Evolutionary conservation across 2,888 invertebrate genomes (phyloP), one percentile per base, ranked within the genome.

Genomic region (Hyposoter didymator): DNA sequence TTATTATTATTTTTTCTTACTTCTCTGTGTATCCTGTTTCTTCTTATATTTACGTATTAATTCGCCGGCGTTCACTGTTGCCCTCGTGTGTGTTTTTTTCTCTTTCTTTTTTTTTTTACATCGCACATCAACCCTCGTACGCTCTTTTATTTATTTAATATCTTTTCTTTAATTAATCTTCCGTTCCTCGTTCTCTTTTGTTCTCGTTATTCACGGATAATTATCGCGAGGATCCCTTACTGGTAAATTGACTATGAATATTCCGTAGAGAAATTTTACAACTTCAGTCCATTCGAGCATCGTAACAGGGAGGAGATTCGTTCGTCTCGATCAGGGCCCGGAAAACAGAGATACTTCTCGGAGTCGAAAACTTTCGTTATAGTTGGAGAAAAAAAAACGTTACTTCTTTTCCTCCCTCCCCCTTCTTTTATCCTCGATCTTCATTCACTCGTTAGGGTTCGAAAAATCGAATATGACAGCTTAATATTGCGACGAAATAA

Each of bases 171-270:
- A 62, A 52, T 32, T 55, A 75, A 45, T 47, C 47, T 73, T 76
- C 59, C 75, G 74, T 84, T 62, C 67, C 12, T 55, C 64, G 39
- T 69, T 49, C 32, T 43, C 12, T 14, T 78, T 45, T 43, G 22
- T 76, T 76, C 52, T 35, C 59, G 32, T 88, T 82, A 82, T 87
- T 90, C 90, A 90, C 88, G 86, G 89, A 89, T 91, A 90, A 90
- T 89, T 87, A 88, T 90, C 89, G 89, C 90, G 88, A 89, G 88
- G 86, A 90, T 88, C 88, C 90, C 90, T 91, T 90, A 91, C 88
- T 91, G 90, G 91, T 93, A 92, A 93, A 93, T 93, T 93, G 93
- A 93, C 93, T 93, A 93, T 93, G 90, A 90, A 92, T 91, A 93
- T 92, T 90, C 91, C 90, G 90, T 90, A 91, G 90, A 91, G 92